Evolutionary conservation across 2,888 invertebrate genomes (phyloP), one percentile per base, ranked within the genome.

Genomic region (Volucella bombylans): DNA sequence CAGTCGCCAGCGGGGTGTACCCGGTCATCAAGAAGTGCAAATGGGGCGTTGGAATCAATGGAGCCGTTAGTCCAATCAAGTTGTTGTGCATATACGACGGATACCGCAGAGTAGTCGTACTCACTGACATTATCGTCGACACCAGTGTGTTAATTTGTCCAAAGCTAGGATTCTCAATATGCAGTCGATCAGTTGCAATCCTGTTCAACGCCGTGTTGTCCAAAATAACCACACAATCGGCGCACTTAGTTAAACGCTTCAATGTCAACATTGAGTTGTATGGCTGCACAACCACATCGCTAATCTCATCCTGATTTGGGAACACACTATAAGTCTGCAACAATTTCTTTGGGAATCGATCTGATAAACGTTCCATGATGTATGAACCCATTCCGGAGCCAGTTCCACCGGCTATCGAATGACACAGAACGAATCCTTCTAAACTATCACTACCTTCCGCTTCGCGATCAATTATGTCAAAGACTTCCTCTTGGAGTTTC

Each of bases 341-440:
- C 41, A 99, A 93, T 91, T 99, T 99, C 92, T 99, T 99, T 0
- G 99, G 99, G 92, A 98, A 99, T 87, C 98, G 95, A 90, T 98
- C 98, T 0, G 97, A 96, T 6, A 98, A 93, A 87, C 96, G 96
- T 91, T 98, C 97, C 89, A 98, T 93, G 88, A 98, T 96, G 89
- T 97, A 98, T 0, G 99, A 99, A 1, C 99, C 99, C 96, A 99
- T 97, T 12, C 99, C 99, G 0, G 99, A 99, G 0, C 99, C 99
- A n/a, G 99, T 99, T 68, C 99, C 99, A 54, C 99, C 99, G 65
- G 99, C 99, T 91, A 99, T 99, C 8, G 99, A 99, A 93, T 99
- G 99, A 89, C 99, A 99, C 71, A 99, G 92, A 38, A 99, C 97
- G 93, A 99, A 99, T 1, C 99, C 99, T 93, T 99, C 99, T 69